Base-by-base conservation (phyloP, 2,113 vertebrate species). In the Potamarius usumacintae region DNA sequence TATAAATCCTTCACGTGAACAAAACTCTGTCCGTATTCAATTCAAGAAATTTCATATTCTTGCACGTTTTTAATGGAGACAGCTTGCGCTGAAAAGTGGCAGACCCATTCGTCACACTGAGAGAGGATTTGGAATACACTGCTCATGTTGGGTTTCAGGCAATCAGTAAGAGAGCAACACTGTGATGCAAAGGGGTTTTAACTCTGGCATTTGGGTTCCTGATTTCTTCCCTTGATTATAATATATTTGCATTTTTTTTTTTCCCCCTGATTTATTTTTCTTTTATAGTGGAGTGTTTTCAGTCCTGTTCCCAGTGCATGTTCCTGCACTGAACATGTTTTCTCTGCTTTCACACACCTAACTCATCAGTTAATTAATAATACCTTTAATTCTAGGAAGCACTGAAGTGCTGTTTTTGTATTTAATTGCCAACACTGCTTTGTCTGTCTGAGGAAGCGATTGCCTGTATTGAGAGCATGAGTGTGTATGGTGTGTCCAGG, bases 91-190 rank as follows among this genome's bases (percentile, higher is more conserved):
- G 17, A 18, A 22, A 72, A 76, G 48, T 25, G 10, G 18, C 72
- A 1, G 71, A 2, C 42, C 9, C 18, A 12, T 34, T 4, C 9
- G 9, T 50, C 27, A 34, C 30, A 42, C 74, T 65, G 10, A 82
- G 87, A 88, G 85, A 87, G 90, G 90, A 91, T 89, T 84, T 20
- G 27, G 22, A 9, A 27, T 27, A 27, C 65, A 15, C 42, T 12
- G 58, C 67, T 67, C 14, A 52, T 30, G 30, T 30, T 53, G 55
- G 62, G 63, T 82, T 69, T 58, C 22, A 62, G 58, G 52, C 5
- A 27, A 57, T 84, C 69, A 50, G 55, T 71, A 34, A 30, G 42
- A 69, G 52, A 53, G 63, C 11, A 11, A 27, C 71, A 60, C 22
- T 71, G 42, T 55, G 22, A 60, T 34, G 69, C 34, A 27, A 25